A percentile compares a stretch with the other conserved stretches of the same genome.
These are phyloP conservation scores for Pegoplata infirma DNA, from an alignment of 2,888 invertebrate genomes.

Conservation along the genomic window DNA sequence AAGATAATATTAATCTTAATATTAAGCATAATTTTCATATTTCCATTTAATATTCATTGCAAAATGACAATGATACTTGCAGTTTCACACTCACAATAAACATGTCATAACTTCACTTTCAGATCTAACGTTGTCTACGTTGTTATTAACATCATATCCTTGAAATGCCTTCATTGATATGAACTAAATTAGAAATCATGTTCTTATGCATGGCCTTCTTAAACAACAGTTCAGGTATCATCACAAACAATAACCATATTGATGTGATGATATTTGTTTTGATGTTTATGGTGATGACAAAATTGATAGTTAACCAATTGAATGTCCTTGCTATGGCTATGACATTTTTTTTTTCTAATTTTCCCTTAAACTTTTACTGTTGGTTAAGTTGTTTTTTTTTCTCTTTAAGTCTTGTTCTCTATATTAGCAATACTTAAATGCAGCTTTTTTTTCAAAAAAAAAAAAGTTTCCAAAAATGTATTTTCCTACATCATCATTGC, in stretches of 20 bases:
- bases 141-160: not conserved
- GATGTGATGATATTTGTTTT: not conserved
- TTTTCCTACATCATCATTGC: not conserved
- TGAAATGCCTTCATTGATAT: not conserved
- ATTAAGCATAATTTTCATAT: no score
- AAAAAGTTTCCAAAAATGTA: not conserved
- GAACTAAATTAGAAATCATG: not conserved
- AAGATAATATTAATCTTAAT: no score
- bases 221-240: not conserved
- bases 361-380: no score
- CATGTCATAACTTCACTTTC: not conserved
- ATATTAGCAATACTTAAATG: not conserved
- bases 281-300: not conserved
- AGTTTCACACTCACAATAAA: not conserved
- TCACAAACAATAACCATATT: not conserved
- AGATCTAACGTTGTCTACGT: not conserved
- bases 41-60: no score
- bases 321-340: not conserved
- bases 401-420: not conserved
- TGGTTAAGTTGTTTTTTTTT: not conserved
- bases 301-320: not conserved
- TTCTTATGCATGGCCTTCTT: not conserved
- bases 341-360: no score
- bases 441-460: no score
- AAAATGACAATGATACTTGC: no score